A percentile compares a stretch with the other conserved stretches of the same genome.
These are phyloP conservation scores for Crotalus viridis DNA, from an alignment of 2,113 vertebrate genomes.

Conservation along the genomic window DNA sequence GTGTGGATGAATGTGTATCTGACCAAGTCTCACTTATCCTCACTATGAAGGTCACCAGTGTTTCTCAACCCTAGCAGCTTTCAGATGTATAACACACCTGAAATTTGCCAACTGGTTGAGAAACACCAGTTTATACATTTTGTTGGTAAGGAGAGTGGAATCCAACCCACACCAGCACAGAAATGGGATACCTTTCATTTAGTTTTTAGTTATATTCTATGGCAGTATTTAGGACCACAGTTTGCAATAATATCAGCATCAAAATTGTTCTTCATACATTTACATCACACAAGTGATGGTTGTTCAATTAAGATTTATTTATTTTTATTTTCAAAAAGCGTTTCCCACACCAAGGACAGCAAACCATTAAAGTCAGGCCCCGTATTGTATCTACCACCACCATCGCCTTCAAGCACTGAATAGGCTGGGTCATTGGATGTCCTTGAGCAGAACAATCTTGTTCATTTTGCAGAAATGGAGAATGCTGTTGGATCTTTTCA, in stretches of 20 bases:
- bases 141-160: neutral
- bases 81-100: too few relatives aligned
- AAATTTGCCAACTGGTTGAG: too few relatives aligned
- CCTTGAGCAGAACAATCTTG: neutral
- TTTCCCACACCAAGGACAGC: neutral
- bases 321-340: neutral
- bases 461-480: neutral
- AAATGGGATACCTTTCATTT: neutral
- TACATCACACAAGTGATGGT: neutral
- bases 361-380: neutral
- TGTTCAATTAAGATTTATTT: neutral
- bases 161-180: neutral
- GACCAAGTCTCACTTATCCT: too few relatives aligned
- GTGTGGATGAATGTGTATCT: too few relatives aligned
- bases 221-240: neutral
- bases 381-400: neutral
- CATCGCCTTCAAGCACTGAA: neutral
- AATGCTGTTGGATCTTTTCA: neutral
- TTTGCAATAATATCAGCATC: too few relatives aligned
- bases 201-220: neutral
- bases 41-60: too few relatives aligned
- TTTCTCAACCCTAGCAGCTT: too few relatives aligned
- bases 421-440: neutral
- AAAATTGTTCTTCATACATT: neutral
- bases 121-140: neutral